A percentile compares a stretch with the other conserved stretches of the same genome.
Evolutionary conservation across 1,140 invertebrate genomes (phyloP).

Genomic region (Eubasilissa regina): DNA sequence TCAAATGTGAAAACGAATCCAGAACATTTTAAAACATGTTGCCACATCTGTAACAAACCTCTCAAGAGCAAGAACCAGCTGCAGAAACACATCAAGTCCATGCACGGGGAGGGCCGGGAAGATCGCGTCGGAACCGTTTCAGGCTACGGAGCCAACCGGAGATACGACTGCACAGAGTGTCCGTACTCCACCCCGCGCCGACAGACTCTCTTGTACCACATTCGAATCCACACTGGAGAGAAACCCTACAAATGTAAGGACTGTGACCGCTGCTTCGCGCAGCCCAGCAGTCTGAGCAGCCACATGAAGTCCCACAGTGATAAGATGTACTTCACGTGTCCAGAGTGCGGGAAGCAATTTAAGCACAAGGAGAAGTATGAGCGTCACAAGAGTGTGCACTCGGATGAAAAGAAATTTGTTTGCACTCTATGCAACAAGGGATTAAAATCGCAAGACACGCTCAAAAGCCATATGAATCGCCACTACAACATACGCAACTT

Average conservation of each 20-base stretch:
- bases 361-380: slow-evolving; percentile 70
- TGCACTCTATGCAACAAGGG: slow-evolving; percentile 64
- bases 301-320: slow-evolving; percentile 71
- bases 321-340: slow-evolving; percentile 73
- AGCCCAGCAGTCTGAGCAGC: slow-evolving; percentile 68
- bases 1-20: neutral
- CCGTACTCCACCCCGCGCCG: slow-evolving; percentile 67
- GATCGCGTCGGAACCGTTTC: slow-evolving; percentile 62
- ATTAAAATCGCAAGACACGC: slow-evolving; percentile 66
- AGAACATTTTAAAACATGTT: neutral
- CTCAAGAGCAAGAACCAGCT: slow-evolving; percentile 42
- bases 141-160: slow-evolving; percentile 64
- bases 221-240: slow-evolving; percentile 72
- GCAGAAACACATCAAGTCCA: slow-evolving; percentile 30
- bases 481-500: slow-evolving; percentile 70
- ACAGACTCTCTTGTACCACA: slow-evolving; percentile 69
- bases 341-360: slow-evolving; percentile 77
- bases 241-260: slow-evolving; percentile 71
- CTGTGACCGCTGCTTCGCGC: slow-evolving; percentile 75
- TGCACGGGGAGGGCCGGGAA: slow-evolving; percentile 62
- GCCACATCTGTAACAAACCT: slow-evolving; percentile 46
- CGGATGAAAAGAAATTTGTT: slow-evolving; percentile 63
- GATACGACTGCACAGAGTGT: slow-evolving; percentile 68
- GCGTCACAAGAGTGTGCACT: slow-evolving; percentile 67
- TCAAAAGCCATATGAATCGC: slow-evolving; percentile 66